Percentiles rank a stretch among this genome's conserved stretches.
These are phyloP conservation scores for Onychorhynchus coronatus DNA, from an alignment of 2,113 vertebrate species.

Conservation along the genomic window DNA sequence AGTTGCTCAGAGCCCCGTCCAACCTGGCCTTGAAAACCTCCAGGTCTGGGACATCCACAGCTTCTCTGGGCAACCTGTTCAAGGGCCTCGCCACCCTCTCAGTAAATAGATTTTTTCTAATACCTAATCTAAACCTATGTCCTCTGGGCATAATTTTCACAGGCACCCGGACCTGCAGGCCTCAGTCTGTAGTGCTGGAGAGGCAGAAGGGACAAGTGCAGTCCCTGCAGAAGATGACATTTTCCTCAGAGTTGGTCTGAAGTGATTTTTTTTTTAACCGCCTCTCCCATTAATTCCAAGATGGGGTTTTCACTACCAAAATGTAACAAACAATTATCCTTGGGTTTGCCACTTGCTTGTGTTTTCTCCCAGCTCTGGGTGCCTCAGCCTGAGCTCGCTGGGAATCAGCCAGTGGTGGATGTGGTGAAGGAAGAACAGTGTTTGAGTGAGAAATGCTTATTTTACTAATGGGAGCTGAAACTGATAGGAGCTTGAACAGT, in stretches of 20 bases:
- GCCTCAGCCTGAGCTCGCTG: background rate
- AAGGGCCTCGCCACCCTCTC: background rate
- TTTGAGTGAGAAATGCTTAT: background rate
- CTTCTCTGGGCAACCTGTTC: background rate
- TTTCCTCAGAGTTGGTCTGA: background rate
- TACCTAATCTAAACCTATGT: background rate
- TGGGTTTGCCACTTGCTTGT: background rate
- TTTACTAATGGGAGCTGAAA: background rate
- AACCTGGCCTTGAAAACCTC: background rate
- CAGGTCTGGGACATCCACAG: background rate
- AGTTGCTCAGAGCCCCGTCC: background rate
- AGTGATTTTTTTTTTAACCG: background rate
- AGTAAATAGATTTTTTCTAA: background rate
- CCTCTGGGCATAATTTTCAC: background rate
- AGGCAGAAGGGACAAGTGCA: background rate
- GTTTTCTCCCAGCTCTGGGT: background rate
- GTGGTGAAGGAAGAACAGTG: background rate
- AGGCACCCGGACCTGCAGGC: background rate
- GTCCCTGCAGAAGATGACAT: background rate
- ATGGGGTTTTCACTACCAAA: background rate
- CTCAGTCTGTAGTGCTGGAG: background rate
- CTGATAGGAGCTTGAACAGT: background rate
- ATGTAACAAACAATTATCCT: background rate
- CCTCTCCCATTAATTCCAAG: background rate
- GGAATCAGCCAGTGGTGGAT: background rate